These are phyloP conservation scores for Strix occidentalis DNA, from an alignment of 2,797 vertebrate genomes.

Conservation along the genomic window DNA sequence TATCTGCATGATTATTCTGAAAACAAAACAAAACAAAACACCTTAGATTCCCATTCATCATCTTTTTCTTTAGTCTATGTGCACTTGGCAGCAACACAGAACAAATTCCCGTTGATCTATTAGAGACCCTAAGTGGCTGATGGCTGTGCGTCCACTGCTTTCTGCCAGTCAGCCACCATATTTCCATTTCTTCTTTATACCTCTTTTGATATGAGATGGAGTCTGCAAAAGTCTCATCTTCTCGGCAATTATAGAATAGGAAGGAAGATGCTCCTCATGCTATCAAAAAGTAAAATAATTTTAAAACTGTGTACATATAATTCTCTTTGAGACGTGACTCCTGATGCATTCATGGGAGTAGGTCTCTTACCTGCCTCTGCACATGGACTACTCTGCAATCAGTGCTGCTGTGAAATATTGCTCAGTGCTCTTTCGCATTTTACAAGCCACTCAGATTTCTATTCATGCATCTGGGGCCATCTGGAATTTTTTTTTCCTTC, in stretches of 20 bases:
- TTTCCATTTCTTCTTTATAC: neutral
- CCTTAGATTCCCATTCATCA: neutral
- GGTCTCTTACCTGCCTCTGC: neutral
- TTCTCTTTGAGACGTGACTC: neutral
- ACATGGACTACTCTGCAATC: neutral
- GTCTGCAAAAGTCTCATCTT: neutral
- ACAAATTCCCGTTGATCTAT: rapidly evolving
- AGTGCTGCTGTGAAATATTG: neutral
- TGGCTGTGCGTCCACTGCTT: neutral
- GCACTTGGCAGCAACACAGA: neutral
- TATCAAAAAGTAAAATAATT: neutral
- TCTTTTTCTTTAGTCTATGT: rapidly evolving
- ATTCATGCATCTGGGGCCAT: rapidly evolving
- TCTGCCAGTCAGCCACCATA: neutral
- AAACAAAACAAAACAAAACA: neutral
- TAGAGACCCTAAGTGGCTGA: neutral
- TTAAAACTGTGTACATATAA: neutral
- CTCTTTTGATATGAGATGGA: neutral
- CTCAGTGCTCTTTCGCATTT: neutral
- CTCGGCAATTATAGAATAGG: neutral
- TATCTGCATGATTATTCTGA: neutral
- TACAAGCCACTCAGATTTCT: neutral
- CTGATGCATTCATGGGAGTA: neutral
- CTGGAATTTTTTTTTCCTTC: neutral
- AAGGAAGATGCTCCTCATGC: neutral